These are phyloP conservation scores for Rhinoraja longicauda DNA, from an alignment of 2,797 vertebrate species.

Conservation along the genomic window DNA sequence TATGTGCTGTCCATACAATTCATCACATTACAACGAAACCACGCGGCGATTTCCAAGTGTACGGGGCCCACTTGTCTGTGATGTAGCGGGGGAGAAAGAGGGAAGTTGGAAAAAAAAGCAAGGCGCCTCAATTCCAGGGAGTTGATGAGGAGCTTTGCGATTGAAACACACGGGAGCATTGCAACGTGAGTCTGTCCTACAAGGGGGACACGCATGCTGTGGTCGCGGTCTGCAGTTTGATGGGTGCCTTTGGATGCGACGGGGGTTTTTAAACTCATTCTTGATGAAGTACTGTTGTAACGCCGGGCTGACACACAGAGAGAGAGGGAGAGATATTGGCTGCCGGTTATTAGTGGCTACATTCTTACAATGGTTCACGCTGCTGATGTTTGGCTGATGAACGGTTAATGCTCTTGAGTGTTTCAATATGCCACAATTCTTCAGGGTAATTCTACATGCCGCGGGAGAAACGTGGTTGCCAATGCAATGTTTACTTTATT, in stretches of 20 bases:
- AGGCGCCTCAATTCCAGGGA: not conserved
- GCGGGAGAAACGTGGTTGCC: not conserved
- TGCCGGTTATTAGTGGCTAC: not conserved
- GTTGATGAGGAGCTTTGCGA: not conserved
- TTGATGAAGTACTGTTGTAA: not conserved
- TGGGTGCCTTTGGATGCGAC: not conserved
- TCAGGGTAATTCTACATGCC: not conserved
- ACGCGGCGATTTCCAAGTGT: not conserved
- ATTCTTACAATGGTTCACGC: not conserved
- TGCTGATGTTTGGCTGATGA: not conserved
- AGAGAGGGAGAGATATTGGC: not conserved
- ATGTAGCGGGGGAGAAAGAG: too few species aligned
- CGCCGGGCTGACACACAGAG: too few species aligned
- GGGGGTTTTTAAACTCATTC: not conserved
- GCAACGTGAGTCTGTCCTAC: not conserved
- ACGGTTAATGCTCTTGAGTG: not conserved
- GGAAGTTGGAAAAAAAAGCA: not conserved
- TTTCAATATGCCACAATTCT: not conserved
- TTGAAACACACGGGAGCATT: too few species aligned
- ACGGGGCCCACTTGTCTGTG: not conserved
- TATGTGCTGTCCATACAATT: not conserved
- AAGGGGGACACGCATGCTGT: too few species aligned
- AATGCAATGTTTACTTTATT: not conserved
- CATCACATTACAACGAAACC: not conserved
- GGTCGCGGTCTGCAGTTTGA: not conserved